These are phyloP conservation scores for Platycnemis pennipes DNA, from an alignment of 2,888 invertebrate genomes.

Conservation along the genomic window DNA sequence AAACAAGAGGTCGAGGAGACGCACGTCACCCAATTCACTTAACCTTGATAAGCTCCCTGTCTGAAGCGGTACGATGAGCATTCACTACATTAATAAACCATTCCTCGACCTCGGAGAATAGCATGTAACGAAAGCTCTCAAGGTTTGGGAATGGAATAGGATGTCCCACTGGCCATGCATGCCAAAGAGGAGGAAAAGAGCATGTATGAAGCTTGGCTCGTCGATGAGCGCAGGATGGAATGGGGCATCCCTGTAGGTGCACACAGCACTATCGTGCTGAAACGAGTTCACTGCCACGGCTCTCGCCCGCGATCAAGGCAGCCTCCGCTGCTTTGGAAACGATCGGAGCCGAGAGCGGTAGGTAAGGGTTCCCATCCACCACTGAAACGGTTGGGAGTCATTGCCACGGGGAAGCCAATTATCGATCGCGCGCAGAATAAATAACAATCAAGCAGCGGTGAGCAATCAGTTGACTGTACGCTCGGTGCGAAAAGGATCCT, in stretches of 20 bases:
- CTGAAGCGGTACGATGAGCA: no score
- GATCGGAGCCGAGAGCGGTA: no score
- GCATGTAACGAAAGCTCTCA: no score
- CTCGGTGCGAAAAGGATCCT: not conserved
- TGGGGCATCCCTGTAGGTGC: not conserved
- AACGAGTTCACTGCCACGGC: conserved; percentile 57
- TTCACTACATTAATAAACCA: no score
- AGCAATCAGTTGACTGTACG: not conserved
- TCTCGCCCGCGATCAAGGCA: not conserved
- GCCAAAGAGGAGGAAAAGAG: not conserved
- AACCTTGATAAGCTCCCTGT: no score
- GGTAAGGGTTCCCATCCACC: not conserved
- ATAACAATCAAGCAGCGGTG: not conserved
- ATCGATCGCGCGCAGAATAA: not conserved
- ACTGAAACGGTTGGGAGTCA: not conserved
- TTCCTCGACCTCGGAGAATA: no score
- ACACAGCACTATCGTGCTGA: not conserved
- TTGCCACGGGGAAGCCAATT: not conserved
- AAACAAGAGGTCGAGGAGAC: no score
- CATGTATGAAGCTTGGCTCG: no score
- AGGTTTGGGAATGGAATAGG: not conserved
- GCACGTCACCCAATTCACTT: no score
- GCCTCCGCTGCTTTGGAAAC: not conserved
- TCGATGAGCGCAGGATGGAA: no score
- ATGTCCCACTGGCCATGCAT: not conserved